These are phyloP conservation scores for Monopis laevigella DNA, from an alignment of 2,888 invertebrate species.

Conservation along the genomic window DNA sequence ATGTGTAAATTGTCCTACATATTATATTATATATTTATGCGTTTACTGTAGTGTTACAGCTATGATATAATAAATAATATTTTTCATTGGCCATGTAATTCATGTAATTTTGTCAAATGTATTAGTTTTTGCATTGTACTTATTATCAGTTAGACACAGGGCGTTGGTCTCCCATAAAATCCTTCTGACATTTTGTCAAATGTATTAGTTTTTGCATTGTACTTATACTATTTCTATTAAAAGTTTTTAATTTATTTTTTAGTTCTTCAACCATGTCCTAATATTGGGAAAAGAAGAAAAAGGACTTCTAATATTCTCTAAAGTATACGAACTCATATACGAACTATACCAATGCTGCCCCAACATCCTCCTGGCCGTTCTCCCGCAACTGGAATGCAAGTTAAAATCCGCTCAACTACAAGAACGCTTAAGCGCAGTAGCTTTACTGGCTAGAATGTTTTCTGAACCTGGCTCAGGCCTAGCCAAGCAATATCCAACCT, in stretches of 20 bases:
- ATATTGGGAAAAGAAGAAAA: constrained; percentile 93
- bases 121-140: too few species aligned
- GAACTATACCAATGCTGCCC: constrained; percentile 95
- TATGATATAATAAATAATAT: too few species aligned
- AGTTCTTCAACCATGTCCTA: constrained; percentile 96
- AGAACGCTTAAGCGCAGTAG: constrained; percentile 87
- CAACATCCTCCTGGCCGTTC: constrained; percentile 82
- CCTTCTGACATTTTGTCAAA: too few species aligned
- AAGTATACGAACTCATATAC: constrained; percentile 95
- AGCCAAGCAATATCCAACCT: constrained; percentile 84
- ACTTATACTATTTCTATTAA: too few species aligned
- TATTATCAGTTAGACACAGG: too few species aligned
- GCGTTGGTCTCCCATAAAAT: too few species aligned
- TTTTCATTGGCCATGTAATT: too few species aligned
- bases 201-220: too few species aligned
- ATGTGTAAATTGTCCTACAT: too few species aligned
- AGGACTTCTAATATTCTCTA: constrained; percentile 78
- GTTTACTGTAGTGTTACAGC: too few species aligned
- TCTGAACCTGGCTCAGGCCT: constrained; percentile 92
- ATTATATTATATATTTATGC: too few species aligned
- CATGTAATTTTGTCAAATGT: too few species aligned
- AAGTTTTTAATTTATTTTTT: constrained; percentile 29
- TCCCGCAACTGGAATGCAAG: constrained; percentile 96
- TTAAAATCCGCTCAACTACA: constrained; percentile 89
- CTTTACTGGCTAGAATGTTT: constrained; percentile 94